phyloP scores from a whole-genome alignment of 2,797 vertebrate genomes.

The Uromys caudimaculatus region DNA sequence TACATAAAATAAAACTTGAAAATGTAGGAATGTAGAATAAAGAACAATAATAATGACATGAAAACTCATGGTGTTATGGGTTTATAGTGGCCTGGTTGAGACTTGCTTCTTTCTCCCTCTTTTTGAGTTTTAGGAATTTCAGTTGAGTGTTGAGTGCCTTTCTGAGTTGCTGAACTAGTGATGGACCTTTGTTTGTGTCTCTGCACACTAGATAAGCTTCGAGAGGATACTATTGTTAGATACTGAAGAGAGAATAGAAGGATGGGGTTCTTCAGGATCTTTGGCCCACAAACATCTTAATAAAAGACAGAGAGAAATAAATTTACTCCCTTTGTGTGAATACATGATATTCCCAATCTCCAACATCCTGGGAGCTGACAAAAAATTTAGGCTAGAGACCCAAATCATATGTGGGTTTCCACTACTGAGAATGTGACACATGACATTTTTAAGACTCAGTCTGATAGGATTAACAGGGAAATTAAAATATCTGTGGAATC shows the following conservation, averaged over 20 bases:
- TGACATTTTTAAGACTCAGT: neutral
- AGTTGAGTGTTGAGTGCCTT: neutral
- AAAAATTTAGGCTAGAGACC: neutral
- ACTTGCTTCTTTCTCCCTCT: neutral
- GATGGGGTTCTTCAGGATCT: neutral
- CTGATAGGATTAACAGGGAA: neutral
- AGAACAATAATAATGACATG: neutral
- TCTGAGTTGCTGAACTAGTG: neutral
- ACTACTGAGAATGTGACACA: neutral
- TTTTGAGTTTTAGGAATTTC: neutral
- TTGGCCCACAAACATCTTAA: neutral
- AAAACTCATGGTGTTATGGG: neutral
- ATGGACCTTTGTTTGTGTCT: neutral
- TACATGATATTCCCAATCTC: neutral
- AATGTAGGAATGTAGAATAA: neutral
- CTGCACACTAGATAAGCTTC: no score
- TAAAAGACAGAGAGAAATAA: neutral
- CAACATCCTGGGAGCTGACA: neutral
- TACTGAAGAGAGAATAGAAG: neutral
- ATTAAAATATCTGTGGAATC: neutral
- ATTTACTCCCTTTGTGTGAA: neutral
- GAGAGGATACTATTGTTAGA: neutral
- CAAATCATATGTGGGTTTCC: neutral
- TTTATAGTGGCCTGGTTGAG: no score
- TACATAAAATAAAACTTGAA: neutral